Percentiles rank a stretch among this genome's conserved stretches.
Conservation (phyloP, 2,888 invertebrate species). For the Troides aeacus region DNA sequence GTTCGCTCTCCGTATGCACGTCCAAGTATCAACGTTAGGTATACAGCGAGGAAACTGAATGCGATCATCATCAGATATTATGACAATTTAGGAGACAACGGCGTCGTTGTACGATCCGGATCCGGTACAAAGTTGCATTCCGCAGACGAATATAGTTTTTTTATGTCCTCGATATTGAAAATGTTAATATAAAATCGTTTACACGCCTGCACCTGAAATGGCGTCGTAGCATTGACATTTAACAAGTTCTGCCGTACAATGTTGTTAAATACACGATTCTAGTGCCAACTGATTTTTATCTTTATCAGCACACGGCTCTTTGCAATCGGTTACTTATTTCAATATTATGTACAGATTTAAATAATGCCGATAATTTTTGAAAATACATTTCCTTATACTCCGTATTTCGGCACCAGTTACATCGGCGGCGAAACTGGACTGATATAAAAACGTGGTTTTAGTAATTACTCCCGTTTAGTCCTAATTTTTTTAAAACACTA, state of each 20-base stretch:
- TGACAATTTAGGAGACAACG: slow-evolving; percentile 62
- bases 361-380: no score
- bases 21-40: slow-evolving; percentile 22
- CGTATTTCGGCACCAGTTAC: no score
- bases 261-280: slow-evolving; percentile 24
- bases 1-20: slow-evolving; percentile 20
- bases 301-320: slow-evolving; percentile 17
- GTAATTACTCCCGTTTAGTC: no score
- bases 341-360: background rate
- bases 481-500: no score
- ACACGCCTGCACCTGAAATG: slow-evolving; percentile 25
- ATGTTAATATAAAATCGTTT: slow-evolving; percentile 44
- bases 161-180: slow-evolving; percentile 40
- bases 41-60: slow-evolving; percentile 25
- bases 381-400: no score
- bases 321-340: slow-evolving; percentile 7
- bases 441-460: no score
- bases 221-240: slow-evolving; percentile 23
- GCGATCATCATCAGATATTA: slow-evolving; percentile 23
- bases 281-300: slow-evolving; percentile 18
- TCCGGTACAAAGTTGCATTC: slow-evolving; percentile 24
- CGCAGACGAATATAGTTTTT: slow-evolving; percentile 32
- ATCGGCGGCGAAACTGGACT: no score
- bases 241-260: slow-evolving; percentile 24
- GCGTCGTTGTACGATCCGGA: slow-evolving; percentile 44